Evolutionary conservation across 2,888 invertebrate species (phyloP).

Genomic region (Xestia c-nigrum): DNA sequence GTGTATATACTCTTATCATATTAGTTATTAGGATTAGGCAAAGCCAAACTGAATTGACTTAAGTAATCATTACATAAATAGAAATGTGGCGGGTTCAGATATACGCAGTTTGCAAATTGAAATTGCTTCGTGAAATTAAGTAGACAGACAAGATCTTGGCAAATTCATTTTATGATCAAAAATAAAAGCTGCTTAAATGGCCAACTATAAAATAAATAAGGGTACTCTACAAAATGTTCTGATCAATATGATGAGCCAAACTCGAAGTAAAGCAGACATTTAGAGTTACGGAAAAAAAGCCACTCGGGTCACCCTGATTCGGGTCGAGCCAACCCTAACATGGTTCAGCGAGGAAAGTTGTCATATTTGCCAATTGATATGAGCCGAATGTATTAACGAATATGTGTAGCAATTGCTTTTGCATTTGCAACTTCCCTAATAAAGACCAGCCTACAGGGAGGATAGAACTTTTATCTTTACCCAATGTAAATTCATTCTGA

Average conservation of each 20-base stretch:
- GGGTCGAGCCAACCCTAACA: background rate
- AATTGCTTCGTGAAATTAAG: background rate
- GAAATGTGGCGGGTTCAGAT: slow-evolving; percentile 53
- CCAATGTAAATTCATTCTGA: background rate
- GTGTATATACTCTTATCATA: slow-evolving; percentile 70
- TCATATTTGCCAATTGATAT: background rate
- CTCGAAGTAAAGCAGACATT: background rate
- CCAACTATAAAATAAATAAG: background rate
- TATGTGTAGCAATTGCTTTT: background rate
- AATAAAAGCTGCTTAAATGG: background rate
- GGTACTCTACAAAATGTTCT: background rate
- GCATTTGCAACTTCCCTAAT: too few species aligned
- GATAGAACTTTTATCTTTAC: background rate
- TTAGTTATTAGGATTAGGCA: slow-evolving; percentile 74
- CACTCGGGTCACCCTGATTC: background rate
- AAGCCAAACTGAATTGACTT: slow-evolving; percentile 83
- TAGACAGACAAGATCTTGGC: background rate
- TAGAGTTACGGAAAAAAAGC: background rate
- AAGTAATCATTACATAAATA: slow-evolving; percentile 58
- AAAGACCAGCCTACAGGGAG: too few species aligned
- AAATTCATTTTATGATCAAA: background rate
- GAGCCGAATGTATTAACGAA: background rate
- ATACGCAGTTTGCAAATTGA: background rate
- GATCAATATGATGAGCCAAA: background rate
- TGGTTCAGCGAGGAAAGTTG: background rate